Evolutionary conservation across 2,888 invertebrate species (phyloP), one percentile per base, ranked within the genome.

Genomic region (Cistogaster globosa): DNA sequence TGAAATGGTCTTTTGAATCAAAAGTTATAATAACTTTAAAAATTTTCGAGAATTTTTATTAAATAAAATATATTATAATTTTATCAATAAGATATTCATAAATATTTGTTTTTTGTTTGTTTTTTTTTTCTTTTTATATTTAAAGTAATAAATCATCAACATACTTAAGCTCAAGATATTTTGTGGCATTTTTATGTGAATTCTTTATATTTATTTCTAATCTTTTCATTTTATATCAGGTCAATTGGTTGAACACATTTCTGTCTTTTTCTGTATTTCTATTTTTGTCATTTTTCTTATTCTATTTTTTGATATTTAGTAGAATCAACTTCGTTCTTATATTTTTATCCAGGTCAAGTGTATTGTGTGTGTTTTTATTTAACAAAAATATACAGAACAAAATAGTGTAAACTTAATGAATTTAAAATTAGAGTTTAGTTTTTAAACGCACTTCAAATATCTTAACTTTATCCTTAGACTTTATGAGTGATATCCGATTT

Each of bases 101-200:
- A 60, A 48, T 76, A n/a, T n/a, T n/a, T n/a, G n/a, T n/a, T n/a
- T n/a, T n/a, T n/a, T n/a, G n/a, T n/a, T n/a, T n/a, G n/a, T 69
- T 75, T 63, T 63, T 62, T n/a, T n/a, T 45, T 32, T 48, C 36
- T 62, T 55, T 58, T 58, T 36, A 12, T 14, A 7, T 60, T 67
- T 32, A 67, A 72, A 76, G 68, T 62, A 68, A 81, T 63, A 68
- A 22, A 77, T 83, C 72, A 84, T 80, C 76, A 80, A 84, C 58
- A 81, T 77, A 45, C 36, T 53, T 12, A 78, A 18, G 26, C 63
- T 63, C 22, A 0, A 74, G 38, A 65, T 69, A 80, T 76, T 68
- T 81, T 81, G 77, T 65, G 53, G 53, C 58, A 68, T 68, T 72
- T 58, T 36, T 67, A 32, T 55, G 14, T 42, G 42, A 16, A 26